Evolutionary conservation across 1,140 invertebrate species (phyloP).

Genomic region (Drosophila rhopaloa): DNA sequence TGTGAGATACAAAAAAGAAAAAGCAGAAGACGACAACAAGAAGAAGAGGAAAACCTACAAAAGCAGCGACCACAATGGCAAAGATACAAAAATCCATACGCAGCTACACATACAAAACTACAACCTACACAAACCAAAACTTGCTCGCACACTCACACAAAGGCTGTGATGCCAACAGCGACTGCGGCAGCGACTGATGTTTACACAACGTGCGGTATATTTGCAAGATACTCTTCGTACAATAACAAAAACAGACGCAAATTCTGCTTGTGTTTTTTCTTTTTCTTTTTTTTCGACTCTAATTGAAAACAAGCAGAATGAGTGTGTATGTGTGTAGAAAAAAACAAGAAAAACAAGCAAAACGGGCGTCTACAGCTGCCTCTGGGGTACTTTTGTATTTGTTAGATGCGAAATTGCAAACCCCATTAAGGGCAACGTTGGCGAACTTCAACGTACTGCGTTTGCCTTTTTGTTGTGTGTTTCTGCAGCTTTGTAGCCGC

Average conservation of each 20-base stretch:
- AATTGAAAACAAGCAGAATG: constrained; percentile 79
- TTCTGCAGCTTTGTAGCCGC: constrained; percentile 49
- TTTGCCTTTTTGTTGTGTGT: constrained; percentile 33
- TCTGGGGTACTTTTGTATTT: constrained; percentile 54
- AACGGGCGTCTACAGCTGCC: constrained; percentile 68
- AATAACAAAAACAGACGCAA: constrained; percentile 41
- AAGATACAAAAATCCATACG: constrained; percentile 27
- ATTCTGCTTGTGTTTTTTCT: constrained; percentile 57
- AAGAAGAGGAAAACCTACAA: constrained; percentile 58
- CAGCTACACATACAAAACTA: constrained; percentile 8
- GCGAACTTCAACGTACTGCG: constrained; percentile 54
- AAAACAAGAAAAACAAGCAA: constrained; percentile 73
- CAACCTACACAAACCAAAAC: constrained; percentile 24
- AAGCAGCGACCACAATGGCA: constrained; percentile 68
- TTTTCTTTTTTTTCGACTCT: constrained; percentile 64
- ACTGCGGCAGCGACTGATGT: constrained; percentile 60
- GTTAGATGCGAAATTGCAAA: constrained; percentile 69
- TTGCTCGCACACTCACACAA: constrained; percentile 15
- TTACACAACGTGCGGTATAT: constrained; percentile 77
- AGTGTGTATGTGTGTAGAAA: constrained; percentile 44
- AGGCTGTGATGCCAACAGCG: constrained; percentile 21
- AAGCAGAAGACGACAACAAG: constrained; percentile 20
- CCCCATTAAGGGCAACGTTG: constrained; percentile 47
- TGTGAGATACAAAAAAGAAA: constrained; percentile 55
- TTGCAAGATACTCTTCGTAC: constrained; percentile 59